Evolutionary conservation across 2,888 invertebrate genomes (phyloP), one percentile per base, ranked within the genome.

Genomic region (Frankliniella intonsa): DNA sequence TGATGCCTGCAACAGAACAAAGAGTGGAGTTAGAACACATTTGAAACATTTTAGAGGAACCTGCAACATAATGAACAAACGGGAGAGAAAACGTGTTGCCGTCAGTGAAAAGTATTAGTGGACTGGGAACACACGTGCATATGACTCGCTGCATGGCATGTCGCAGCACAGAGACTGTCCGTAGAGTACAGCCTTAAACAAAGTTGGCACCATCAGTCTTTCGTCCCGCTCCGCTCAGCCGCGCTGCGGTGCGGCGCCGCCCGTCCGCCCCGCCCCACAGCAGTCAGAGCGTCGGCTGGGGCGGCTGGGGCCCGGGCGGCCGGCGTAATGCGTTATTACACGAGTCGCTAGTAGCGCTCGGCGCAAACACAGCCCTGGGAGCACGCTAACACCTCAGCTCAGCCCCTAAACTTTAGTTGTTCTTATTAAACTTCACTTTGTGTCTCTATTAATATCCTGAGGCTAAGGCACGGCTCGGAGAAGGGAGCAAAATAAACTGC

Each of bases 361-460:
- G 62, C 14, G 62, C 62, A n/a, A 38, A 38, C 38, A 38, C 38
- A 22, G 69, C 55, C 14, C 19, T 12, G 14, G 7, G 55, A 2
- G 55, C 62, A n/a, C 10, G 62, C 62, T n/a, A 17, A 76, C 69
- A 76, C 69, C 69, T 76, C 14, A 1, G 19, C 55, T n/a, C n/a
- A n/a, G 11, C 62, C 55, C 17, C 62, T 76, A 22, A 55, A 76
- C 69, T 76, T 76, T 76, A 22, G 22, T 76, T 76, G 69, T 76
- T 76, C 69, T 76, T 76, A 76, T 76, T 76, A 76, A 76, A 76
- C 69, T 76, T 76, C 69, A 76, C 25, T 62, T 62, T 17, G 62
- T 12, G 69, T 25, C 69, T 25, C 69, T 76, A 76, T 76, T 76
- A 76, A 76, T 76, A 76, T 76, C 69, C 69, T 10, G 25, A 25